phyloP scores from a whole-genome alignment of 2,888 invertebrate genomes.

The Agrotis exclamationis region DNA sequence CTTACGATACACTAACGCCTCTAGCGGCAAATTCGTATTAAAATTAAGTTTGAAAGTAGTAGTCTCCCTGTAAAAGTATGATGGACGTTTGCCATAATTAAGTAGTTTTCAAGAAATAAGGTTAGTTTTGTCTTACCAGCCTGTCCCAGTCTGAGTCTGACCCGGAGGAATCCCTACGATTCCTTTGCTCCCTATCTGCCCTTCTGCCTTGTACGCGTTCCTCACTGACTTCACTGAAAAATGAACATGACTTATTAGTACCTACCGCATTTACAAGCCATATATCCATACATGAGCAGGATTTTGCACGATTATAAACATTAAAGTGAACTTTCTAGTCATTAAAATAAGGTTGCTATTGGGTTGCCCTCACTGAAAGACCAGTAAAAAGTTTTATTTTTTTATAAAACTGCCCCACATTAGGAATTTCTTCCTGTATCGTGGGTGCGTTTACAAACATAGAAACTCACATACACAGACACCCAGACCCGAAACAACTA shows the following conservation, averaged over 20 bases:
- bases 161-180: constrained; percentile 92
- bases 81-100: not conserved
- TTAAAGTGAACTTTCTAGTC: not conserved
- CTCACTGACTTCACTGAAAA: constrained; percentile 92
- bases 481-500: too few relatives aligned
- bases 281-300: too few relatives aligned
- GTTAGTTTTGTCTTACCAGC: constrained; percentile 79
- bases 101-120: not conserved
- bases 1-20: too few relatives aligned
- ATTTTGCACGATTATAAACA: not conserved
- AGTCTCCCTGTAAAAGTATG: not conserved
- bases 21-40: too few relatives aligned
- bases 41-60: too few relatives aligned
- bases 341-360: not conserved
- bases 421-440: too few relatives aligned
- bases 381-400: too few relatives aligned
- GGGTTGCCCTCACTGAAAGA: not conserved
- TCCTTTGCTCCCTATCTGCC: constrained; percentile 91
- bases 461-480: too few relatives aligned
- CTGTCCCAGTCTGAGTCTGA: constrained; percentile 95
- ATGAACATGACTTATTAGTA: not conserved
- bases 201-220: constrained; percentile 93
- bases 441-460: too few relatives aligned
- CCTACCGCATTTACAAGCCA: too few relatives aligned
- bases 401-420: too few relatives aligned